Percentiles rank a stretch among this genome's conserved stretches.
Conservation (phyloP, 2,797 vertebrate species). For the Bradypodion pumilum region DNA sequence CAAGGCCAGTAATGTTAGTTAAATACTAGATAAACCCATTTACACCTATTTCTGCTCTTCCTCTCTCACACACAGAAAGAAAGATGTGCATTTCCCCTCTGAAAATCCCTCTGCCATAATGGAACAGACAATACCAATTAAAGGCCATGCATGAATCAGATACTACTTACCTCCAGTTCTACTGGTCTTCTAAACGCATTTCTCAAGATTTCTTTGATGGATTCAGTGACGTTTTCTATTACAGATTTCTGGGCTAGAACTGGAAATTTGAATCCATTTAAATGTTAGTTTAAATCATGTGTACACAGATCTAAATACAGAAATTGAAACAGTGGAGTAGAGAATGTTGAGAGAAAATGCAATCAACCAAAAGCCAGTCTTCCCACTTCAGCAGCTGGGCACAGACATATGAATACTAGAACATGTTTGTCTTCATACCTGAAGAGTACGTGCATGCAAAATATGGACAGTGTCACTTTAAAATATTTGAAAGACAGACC, state of each 20-base stretch:
- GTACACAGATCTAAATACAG: conserved; percentile 30
- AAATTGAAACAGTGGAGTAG: background rate
- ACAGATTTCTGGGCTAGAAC: conserved; percentile 84
- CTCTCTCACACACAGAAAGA: background rate
- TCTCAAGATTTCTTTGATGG: conserved; percentile 87
- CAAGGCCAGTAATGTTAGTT: background rate
- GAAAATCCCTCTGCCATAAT: background rate
- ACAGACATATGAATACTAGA: background rate
- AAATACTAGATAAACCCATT: background rate
- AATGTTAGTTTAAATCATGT: conserved; percentile 49
- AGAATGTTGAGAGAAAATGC: background rate
- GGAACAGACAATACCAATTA: background rate
- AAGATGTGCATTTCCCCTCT: background rate
- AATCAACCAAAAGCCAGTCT: background rate
- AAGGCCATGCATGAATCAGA: background rate
- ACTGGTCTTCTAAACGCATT: conserved; percentile 87
- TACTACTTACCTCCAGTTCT: conserved; percentile 88
- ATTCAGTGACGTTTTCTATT: conserved; percentile 85
- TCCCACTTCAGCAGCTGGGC: background rate
- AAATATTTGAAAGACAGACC: no score
- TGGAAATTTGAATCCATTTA: conserved; percentile 69
- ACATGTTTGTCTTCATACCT: background rate
- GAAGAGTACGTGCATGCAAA: background rate
- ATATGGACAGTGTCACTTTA: background rate
- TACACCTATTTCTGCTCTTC: background rate